Conservation (phyloP, 2,797 vertebrate genomes). For the Thripadectes ignobilis region DNA sequence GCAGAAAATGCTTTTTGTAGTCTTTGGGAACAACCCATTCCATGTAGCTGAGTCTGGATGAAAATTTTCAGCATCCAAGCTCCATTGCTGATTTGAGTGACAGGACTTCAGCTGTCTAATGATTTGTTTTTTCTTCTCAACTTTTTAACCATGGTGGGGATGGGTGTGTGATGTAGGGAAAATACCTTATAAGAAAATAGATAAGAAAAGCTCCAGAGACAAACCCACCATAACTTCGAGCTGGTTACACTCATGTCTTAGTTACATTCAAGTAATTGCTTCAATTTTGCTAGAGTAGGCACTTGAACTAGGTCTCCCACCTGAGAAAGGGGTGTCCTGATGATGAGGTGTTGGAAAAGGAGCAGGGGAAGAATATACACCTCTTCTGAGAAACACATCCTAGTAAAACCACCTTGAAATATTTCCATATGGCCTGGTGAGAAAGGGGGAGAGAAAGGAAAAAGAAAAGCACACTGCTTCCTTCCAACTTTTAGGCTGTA, state of each 20-base stretch:
- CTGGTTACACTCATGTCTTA: neutral
- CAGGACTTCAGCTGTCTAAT: neutral
- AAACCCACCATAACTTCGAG: neutral
- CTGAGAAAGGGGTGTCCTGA: neutral
- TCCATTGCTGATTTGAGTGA: neutral
- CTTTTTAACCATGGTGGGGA: rapidly evolving
- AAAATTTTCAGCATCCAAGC: neutral
- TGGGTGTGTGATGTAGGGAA: neutral
- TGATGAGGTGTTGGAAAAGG: neutral
- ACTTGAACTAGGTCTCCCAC: neutral
- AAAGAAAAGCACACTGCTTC: neutral
- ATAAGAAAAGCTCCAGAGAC: neutral
- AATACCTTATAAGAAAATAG: neutral
- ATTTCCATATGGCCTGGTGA: neutral
- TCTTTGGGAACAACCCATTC: neutral
- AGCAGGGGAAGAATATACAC: neutral
- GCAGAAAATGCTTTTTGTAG: neutral
- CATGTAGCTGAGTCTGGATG: neutral
- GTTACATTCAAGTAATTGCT: neutral
- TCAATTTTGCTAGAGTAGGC: neutral
- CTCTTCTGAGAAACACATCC: neutral
- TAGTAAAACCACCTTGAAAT: neutral
- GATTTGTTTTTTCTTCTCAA: neutral
- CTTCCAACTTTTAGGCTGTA: neutral
- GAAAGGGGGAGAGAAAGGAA: neutral